These are phyloP conservation scores for Aphodius sticticus DNA, from an alignment of 2,888 invertebrate genomes.

Conservation along the genomic window DNA sequence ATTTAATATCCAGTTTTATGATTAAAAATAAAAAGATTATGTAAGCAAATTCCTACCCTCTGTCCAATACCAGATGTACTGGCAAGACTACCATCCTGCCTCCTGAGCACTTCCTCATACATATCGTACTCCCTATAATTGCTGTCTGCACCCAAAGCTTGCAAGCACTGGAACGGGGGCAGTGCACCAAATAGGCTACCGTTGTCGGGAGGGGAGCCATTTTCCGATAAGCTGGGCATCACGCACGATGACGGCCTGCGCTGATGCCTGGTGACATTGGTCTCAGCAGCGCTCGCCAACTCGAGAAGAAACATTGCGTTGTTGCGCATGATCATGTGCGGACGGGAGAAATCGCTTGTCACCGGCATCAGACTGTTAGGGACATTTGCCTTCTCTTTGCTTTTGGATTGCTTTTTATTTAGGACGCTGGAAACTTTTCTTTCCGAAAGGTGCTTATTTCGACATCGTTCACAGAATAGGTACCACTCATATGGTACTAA, in stretches of 20 bases:
- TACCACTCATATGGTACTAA: conserved; percentile 70
- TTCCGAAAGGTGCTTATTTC: conserved; percentile 71
- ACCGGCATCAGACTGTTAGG: conserved; percentile 47
- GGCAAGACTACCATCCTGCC: conserved; percentile 56
- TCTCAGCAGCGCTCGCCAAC: conserved; percentile 78
- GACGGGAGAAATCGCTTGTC: conserved; percentile 52
- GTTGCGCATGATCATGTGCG: conserved; percentile 82
- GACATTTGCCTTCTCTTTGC: conserved; percentile 11
- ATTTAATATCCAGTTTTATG: too few species aligned
- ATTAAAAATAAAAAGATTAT: too few species aligned
- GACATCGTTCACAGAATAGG: conserved; percentile 89
- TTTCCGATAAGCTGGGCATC: conserved; percentile 66
- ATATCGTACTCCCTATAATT: conserved; percentile 50
- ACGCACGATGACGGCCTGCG: conserved; percentile 53
- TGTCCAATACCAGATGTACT: conserved; percentile 47
- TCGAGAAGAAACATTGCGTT: conserved; percentile 95
- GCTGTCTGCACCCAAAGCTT: conserved; percentile 60
- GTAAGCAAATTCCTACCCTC: conserved; percentile 54
- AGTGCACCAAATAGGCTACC: conserved; percentile 63
- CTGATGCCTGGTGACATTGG: conserved; percentile 49
- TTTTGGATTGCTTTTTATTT: not conserved
- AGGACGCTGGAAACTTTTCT: not conserved
- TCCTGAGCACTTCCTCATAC: conserved; percentile 61
- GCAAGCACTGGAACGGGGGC: conserved; percentile 70
- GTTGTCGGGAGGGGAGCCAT: conserved; percentile 65